Evolutionary conservation across 2,888 invertebrate species (phyloP).

Genomic region (Spodoptera picta): DNA sequence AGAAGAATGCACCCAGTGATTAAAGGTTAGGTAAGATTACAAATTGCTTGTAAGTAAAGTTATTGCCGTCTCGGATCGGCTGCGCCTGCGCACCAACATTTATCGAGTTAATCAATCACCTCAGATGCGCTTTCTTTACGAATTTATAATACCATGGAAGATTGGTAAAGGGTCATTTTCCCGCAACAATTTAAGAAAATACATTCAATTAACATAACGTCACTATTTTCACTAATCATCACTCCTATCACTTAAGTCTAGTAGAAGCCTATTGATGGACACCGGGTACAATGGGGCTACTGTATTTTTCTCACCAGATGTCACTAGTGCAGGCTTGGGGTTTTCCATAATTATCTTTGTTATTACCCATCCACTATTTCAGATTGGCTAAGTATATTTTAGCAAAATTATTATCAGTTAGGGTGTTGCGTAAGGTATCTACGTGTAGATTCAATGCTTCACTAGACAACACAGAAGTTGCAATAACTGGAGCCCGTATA

Average conservation of each 20-base stretch:
- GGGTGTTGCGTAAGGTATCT: slow-evolving; percentile 13
- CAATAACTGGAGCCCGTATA: slow-evolving; percentile 44
- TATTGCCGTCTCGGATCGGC: slow-evolving; percentile 57
- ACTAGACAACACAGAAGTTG: slow-evolving; percentile 33
- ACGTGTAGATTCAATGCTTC: slow-evolving; percentile 34
- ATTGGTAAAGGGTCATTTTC: slow-evolving; percentile 32
- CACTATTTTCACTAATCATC: no score
- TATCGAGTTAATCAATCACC: slow-evolving; percentile 63
- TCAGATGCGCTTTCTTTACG: slow-evolving; percentile 50
- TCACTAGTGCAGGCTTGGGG: no score
- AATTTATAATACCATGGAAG: slow-evolving; percentile 36
- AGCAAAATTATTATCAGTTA: not conserved
- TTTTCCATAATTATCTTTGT: no score
- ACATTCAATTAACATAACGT: not conserved
- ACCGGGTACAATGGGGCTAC: no score
- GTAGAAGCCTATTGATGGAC: no score
- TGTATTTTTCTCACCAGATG: no score
- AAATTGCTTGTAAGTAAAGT: slow-evolving; percentile 56
- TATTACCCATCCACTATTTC: no score
- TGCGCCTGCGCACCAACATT: slow-evolving; percentile 46
- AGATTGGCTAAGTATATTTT: no score
- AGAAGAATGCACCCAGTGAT: slow-evolving; percentile 57
- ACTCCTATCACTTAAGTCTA: no score
- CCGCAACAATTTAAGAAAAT: slow-evolving; percentile 3
- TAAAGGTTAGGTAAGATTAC: slow-evolving; percentile 69